phyloP scores from a whole-genome alignment of 2,113 vertebrate genomes.

The Piaya cayana region DNA sequence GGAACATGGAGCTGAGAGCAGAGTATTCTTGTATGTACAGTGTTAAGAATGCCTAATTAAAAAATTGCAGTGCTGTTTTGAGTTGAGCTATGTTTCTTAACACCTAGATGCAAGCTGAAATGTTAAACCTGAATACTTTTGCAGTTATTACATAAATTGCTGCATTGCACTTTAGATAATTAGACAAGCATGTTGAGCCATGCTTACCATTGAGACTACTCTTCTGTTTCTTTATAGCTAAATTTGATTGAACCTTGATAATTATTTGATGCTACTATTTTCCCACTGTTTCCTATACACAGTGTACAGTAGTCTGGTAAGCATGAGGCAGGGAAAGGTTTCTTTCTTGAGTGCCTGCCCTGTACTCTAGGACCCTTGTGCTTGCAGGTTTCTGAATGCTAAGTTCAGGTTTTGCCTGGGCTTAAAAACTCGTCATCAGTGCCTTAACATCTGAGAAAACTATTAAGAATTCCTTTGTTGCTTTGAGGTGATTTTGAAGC shows the following conservation, averaged over 20 bases:
- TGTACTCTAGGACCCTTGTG: background rate
- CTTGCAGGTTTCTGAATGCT: background rate
- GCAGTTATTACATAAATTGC: background rate
- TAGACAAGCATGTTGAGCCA: background rate
- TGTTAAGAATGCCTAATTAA: background rate
- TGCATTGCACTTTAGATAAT: background rate
- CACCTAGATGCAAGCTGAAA: background rate
- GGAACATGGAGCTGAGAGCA: background rate
- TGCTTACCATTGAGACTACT: background rate
- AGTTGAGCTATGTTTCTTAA: background rate
- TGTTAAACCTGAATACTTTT: background rate
- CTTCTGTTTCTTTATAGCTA: background rate
- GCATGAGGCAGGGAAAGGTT: background rate
- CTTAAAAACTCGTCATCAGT: background rate
- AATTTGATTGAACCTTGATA: background rate
- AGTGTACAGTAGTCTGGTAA: background rate
- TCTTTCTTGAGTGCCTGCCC: background rate
- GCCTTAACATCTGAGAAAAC: background rate
- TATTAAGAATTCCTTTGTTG: background rate
- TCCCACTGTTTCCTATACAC: background rate
- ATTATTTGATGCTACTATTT: background rate
- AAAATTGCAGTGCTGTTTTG: background rate
- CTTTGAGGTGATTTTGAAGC: background rate
- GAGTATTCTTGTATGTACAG: background rate
- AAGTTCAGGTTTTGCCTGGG: background rate